Base-by-base conservation (phyloP, 2,888 invertebrate species). In the Dendrolimus houi region DNA sequence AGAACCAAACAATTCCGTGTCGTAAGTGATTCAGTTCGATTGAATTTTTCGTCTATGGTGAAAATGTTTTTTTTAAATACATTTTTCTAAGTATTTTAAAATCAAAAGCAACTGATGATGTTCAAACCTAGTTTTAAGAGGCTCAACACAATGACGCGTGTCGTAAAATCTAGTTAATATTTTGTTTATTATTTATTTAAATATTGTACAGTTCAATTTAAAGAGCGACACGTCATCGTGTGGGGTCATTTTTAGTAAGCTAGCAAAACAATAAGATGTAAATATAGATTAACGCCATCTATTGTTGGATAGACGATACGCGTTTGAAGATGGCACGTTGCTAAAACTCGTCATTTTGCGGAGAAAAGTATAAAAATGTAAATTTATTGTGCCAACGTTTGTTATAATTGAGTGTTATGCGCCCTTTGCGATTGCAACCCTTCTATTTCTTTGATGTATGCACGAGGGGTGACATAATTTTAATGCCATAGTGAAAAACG, bases 371-470 rank as follows among this genome's bases (percentile, higher is more conserved):
- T 74, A 77, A 75, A 74, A 83, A 83, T 85, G 78, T 86, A 85
- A 87, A 88, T 83, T 83, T 77, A 84, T 83, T 83, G 88, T 87
- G 89, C 88, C 87, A 87, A 88, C 83, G 80, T 87, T 85, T 83
- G 82, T 87, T 81, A 84, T 87, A 85, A 85, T 85, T 79, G 83
- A 85, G 85, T 84, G 82, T 81, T 81, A 72, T 75, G 77, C 83
- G 79, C 87, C 85, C 87, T 85, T 77, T 74, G 76, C 82, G 72
- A 77, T 74, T 75, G 77, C 79, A 85, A 85, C 88, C 89, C 85
- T 86, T 87, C 80, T 78, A 79, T 87, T 87, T 82, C 86, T 87
- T 89, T 90, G 88, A 89, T 89, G 86, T 87, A 84, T 81, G 80
- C 82, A 77, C 72, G 72, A 72, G 85, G 88, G 88, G 86, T 85